Base-by-base conservation (phyloP, 2,888 invertebrate genomes). In the Acanthopleura granulata region DNA sequence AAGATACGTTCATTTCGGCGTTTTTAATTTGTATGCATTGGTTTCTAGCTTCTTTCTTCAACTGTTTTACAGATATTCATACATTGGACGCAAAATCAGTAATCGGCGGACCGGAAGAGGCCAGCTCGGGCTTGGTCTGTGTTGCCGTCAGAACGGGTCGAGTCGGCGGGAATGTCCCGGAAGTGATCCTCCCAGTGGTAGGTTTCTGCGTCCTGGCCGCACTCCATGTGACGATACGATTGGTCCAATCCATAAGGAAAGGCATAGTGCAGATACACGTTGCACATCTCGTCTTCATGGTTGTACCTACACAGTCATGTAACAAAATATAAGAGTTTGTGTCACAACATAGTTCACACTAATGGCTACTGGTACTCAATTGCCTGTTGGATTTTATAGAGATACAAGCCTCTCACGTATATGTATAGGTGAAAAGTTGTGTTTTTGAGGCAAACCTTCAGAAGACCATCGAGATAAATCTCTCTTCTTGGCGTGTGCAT, bases 271-370 rank as follows among this genome's bases (percentile, higher is more conserved):
- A 71, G 18, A 40, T 71, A 71, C 49, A 71, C 71, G 71, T 71
- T 71, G n/a, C 71, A 71, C 71, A 71, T 71, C 71, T 71, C 71
- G n/a, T 49, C 71, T n/a, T 18, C 71, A 49, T 71, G 71, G 1
- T 71, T 1, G n/a, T n/a, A 40, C n/a, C 71, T 71, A 40, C 9
- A 40, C 40, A n/a, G n/a, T n/a, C n/a, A 25, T n/a, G 61, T 6
- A 11, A 61, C 3, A 22, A n/a, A 40, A 40, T 6, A 40, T 40
- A 3, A 40, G 40, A 6, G 40, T 3, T 40, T 40, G 40, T 40
- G 40, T 40, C 9, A 40, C 9, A 40, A 40, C 4, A 40, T 40
- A 40, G 3, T 9, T 40, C 40, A 40, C 4, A 9, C 9, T 40
- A 6, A 40, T 40, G 40, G 40, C 9, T 3, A 40, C 40, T 3